Percentiles rank a stretch among this genome's conserved stretches.
These are phyloP conservation scores for Dryocosmus kuriphilus DNA, from an alignment of 2,888 invertebrate genomes.

Conservation along the genomic window DNA sequence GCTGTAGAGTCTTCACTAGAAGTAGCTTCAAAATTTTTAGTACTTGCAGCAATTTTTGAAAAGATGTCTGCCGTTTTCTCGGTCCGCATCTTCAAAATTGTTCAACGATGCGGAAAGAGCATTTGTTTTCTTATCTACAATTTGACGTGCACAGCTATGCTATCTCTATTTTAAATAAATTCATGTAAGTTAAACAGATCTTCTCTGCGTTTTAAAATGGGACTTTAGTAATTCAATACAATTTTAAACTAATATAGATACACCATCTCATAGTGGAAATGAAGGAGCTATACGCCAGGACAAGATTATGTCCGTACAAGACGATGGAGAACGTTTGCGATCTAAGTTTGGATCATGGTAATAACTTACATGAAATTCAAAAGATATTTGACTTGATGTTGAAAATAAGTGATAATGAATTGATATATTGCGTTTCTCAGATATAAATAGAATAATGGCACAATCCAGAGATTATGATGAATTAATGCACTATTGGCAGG, in stretches of 20 bases:
- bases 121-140: too few species aligned
- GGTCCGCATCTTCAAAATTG: too few species aligned
- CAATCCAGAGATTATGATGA: slow-evolving; percentile 87
- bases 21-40: too few species aligned
- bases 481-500: slow-evolving; percentile 87
- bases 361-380: not conserved
- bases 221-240: too few species aligned
- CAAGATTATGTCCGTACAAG: slow-evolving; percentile 85
- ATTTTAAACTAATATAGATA: slow-evolving; percentile 78
- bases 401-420: not conserved
- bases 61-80: too few species aligned
- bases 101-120: too few species aligned
- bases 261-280: slow-evolving; percentile 86
- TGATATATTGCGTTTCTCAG: slow-evolving; percentile 64
- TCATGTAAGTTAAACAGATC: too few species aligned
- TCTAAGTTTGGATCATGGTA: slow-evolving; percentile 78
- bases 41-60: too few species aligned
- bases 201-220: too few species aligned
- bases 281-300: slow-evolving; percentile 87
- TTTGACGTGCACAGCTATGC: too few species aligned
- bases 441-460: slow-evolving; percentile 81
- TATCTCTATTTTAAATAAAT: too few species aligned
- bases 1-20: too few species aligned
- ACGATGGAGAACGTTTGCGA: slow-evolving; percentile 76
- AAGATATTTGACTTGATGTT: not conserved